Percentiles rank a stretch among this genome's conserved stretches.
Evolutionary conservation across 2,113 vertebrate species (phyloP).

Genomic region (Indicator maculatus): DNA sequence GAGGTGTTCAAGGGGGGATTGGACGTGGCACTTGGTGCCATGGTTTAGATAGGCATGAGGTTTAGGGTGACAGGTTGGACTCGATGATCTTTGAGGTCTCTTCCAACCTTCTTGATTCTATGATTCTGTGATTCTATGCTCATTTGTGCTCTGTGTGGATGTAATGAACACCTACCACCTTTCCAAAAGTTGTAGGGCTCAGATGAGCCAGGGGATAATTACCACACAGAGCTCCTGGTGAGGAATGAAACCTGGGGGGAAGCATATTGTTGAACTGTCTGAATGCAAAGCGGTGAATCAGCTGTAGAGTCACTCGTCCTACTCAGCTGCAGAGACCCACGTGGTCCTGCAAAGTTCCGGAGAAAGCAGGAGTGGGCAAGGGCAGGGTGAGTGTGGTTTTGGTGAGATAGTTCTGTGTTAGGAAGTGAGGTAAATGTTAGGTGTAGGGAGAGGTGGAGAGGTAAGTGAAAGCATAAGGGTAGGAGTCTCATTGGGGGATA

Average conservation of each 20-base stretch:
- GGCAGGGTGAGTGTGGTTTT: not conserved
- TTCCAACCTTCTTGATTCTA: too few species aligned
- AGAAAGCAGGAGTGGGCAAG: not conserved
- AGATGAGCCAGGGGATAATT: not conserved
- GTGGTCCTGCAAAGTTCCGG: not conserved
- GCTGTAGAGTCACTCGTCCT: accelerated
- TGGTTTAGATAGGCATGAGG: too few species aligned
- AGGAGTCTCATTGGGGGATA: not conserved
- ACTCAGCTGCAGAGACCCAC: not conserved
- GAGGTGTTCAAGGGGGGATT: too few species aligned
- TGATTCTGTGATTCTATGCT: too few species aligned
- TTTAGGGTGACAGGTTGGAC: too few species aligned
- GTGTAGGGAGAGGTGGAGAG: not conserved
- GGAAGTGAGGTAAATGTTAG: not conserved
- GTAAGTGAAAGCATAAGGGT: not conserved
- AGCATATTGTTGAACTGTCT: not conserved
- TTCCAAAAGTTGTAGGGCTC: not conserved
- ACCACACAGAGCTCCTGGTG: not conserved
- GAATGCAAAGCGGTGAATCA: not conserved
- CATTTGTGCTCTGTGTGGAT: not conserved
- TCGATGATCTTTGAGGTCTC: too few species aligned
- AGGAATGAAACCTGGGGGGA: accelerated
- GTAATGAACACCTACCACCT: not conserved
- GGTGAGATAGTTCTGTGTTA: not conserved
- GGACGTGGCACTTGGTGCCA: too few species aligned